Percentiles rank a stretch among this genome's conserved stretches.
phyloP scores from a whole-genome alignment of 2,113 vertebrate genomes.

The Nothobranchius kuhntae region DNA sequence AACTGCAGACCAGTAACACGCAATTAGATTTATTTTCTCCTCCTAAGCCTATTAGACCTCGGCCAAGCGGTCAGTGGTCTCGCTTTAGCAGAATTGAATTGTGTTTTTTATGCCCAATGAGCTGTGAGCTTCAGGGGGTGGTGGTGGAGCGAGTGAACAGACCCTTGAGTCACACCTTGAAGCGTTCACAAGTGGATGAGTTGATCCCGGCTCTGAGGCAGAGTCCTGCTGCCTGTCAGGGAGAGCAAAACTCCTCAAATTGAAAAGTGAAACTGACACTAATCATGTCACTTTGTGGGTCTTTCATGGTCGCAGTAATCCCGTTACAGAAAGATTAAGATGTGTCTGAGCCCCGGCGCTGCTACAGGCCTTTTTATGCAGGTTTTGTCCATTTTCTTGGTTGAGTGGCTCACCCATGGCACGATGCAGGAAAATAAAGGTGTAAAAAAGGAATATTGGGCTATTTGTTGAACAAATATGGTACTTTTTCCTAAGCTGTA shows the following conservation, averaged over 20 bases:
- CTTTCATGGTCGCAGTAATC: slow-evolving; percentile 85
- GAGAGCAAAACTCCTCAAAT: slow-evolving; percentile 52
- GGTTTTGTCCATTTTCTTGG: slow-evolving; percentile 73
- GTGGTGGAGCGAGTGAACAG: slow-evolving; percentile 53
- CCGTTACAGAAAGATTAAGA: slow-evolving; percentile 90
- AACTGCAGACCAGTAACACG: slow-evolving; percentile 81
- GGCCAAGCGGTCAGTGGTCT: slow-evolving; percentile 66
- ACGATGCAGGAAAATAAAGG: slow-evolving; percentile 34
- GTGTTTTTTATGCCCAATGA: slow-evolving; percentile 82
- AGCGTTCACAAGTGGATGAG: slow-evolving; percentile 25
- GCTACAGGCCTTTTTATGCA: slow-evolving; percentile 73
- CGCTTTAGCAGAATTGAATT: slow-evolving; percentile 82
- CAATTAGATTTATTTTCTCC: slow-evolving; percentile 79
- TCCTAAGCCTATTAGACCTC: slow-evolving; percentile 75
- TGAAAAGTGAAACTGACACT: slow-evolving; percentile 81
- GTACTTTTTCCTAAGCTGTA: background rate
- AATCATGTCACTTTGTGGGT: slow-evolving; percentile 78
- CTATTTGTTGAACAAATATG: background rate
- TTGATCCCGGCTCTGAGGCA: slow-evolving; percentile 32
- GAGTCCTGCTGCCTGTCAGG: slow-evolving; percentile 51
- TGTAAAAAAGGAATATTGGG: slow-evolving; percentile 1
- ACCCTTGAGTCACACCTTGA: slow-evolving; percentile 48
- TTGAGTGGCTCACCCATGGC: slow-evolving; percentile 74
- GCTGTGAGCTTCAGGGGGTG: slow-evolving; percentile 65
- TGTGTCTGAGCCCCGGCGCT: slow-evolving; percentile 69